Evolutionary conservation across 2,113 vertebrate species (phyloP).

Genomic region (Lepisosteus oculatus): DNA sequence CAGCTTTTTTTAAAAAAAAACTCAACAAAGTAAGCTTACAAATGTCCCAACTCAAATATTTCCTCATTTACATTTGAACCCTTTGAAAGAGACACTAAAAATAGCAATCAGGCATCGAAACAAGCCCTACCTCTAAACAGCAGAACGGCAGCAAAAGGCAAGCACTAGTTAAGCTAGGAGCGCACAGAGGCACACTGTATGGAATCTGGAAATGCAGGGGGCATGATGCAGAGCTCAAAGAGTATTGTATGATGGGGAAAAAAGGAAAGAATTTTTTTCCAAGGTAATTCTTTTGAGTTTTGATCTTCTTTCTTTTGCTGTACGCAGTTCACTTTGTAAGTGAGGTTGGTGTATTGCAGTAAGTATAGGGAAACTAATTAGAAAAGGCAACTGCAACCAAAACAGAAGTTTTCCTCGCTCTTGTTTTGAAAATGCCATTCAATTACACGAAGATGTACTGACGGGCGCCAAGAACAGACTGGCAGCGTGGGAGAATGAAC

Average conservation of each 20-base stretch:
- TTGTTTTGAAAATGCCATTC: constrained; percentile 60
- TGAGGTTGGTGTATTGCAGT: constrained; percentile 51
- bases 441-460: constrained; percentile 46
- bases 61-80: background rate
- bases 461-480: constrained; percentile 54
- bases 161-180: too few species aligned
- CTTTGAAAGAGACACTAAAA: background rate
- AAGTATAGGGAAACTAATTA: constrained; percentile 64
- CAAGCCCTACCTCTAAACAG: background rate
- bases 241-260: background rate
- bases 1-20: too few species aligned
- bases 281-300: constrained; percentile 12
- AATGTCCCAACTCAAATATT: background rate
- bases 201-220: background rate
- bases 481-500: constrained; percentile 54
- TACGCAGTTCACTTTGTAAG: constrained; percentile 58
- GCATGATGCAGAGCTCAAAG: background rate
- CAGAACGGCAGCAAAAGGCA: background rate
- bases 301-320: constrained; percentile 13
- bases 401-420: constrained; percentile 47
- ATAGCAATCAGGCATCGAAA: background rate
- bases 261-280: constrained; percentile 10
- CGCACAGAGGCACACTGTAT: background rate
- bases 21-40: background rate
- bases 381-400: constrained; percentile 56